phyloP scores from a whole-genome alignment of 2,888 invertebrate genomes.

The Galeopsomyia nigrocyanea region DNA sequence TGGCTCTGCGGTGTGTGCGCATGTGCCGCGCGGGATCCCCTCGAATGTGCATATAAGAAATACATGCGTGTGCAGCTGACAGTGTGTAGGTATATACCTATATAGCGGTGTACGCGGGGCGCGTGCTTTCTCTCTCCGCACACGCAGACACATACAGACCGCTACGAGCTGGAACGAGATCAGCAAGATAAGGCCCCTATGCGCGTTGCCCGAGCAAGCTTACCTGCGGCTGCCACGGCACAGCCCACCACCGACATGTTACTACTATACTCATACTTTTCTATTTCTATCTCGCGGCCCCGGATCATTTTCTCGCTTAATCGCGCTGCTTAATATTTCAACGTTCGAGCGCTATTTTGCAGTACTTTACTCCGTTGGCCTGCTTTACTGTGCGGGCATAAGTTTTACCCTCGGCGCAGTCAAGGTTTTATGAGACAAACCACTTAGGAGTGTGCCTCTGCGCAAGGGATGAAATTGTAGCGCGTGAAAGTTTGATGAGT shows the following conservation, averaged over 20 bases:
- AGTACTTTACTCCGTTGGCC: conserved; percentile 38
- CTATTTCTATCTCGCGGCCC: background rate
- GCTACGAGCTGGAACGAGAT: conserved; percentile 40
- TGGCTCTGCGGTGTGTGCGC: background rate
- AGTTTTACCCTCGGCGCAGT: conserved; percentile 46
- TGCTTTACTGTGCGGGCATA: too few species aligned
- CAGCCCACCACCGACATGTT: conserved; percentile 34
- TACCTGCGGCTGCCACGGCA: too few species aligned
- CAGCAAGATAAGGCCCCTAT: conserved; percentile 41
- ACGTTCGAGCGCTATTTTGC: conserved; percentile 1
- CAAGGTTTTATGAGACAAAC: conserved; percentile 66
- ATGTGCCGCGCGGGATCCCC: conserved; percentile 18
- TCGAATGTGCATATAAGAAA: conserved; percentile 1
- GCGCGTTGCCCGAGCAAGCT: background rate
- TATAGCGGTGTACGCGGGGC: conserved; percentile 15
- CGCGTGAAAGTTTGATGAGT: conserved; percentile 63
- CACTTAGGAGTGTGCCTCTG: conserved; percentile 64
- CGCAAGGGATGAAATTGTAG: conserved; percentile 51
- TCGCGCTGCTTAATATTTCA: conserved; percentile 9
- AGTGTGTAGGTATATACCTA: background rate
- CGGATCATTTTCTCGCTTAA: too few species aligned
- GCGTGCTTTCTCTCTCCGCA: background rate
- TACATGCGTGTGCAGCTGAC: conserved; percentile 46
- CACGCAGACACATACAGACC: conserved; percentile 8
- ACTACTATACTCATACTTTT: conserved; percentile 43